phyloP scores from a whole-genome alignment of 1,140 invertebrate genomes.

The Neuroterus valhalla region DNA sequence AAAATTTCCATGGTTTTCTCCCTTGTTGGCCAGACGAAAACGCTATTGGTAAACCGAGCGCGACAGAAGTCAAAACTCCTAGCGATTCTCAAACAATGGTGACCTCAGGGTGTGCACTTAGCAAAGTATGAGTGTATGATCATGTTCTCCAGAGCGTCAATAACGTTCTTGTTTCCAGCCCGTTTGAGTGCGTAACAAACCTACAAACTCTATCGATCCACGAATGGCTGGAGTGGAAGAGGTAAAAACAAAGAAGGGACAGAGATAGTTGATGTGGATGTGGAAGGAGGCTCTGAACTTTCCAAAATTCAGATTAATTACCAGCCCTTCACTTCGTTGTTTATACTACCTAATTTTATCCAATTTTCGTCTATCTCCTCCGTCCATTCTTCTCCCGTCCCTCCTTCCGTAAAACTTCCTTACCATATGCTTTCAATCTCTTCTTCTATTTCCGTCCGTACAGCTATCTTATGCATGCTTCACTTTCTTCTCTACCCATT shows the following conservation, averaged over 20 bases:
- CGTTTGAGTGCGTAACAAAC: constrained; percentile 20
- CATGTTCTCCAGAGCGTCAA: constrained; percentile 25
- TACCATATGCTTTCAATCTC: too few species aligned
- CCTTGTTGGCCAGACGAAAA: constrained; percentile 8
- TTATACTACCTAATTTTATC: background rate
- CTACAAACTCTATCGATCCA: constrained; percentile 23
- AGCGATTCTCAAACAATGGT: background rate
- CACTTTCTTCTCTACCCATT: too few species aligned
- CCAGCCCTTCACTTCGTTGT: background rate
- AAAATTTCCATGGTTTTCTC: constrained; percentile 33
- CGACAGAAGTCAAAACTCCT: constrained; percentile 24
- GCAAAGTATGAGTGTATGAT: background rate
- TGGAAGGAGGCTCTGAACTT: background rate
- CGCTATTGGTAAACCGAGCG: constrained; percentile 1
- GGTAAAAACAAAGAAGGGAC: constrained; percentile 10
- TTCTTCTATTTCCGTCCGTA: too few species aligned
- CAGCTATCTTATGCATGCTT: too few species aligned
- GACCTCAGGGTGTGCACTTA: background rate
- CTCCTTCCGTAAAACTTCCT: too few species aligned
- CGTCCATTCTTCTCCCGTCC: too few species aligned
- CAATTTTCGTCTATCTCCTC: too few species aligned
- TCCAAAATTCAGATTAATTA: constrained; percentile 12
- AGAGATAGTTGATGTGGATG: background rate
- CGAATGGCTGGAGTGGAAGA: background rate
- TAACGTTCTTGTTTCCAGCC: constrained; percentile 22